Conservation (phyloP, 2,113 vertebrate species). For the Pelecanus crispus region DNA sequence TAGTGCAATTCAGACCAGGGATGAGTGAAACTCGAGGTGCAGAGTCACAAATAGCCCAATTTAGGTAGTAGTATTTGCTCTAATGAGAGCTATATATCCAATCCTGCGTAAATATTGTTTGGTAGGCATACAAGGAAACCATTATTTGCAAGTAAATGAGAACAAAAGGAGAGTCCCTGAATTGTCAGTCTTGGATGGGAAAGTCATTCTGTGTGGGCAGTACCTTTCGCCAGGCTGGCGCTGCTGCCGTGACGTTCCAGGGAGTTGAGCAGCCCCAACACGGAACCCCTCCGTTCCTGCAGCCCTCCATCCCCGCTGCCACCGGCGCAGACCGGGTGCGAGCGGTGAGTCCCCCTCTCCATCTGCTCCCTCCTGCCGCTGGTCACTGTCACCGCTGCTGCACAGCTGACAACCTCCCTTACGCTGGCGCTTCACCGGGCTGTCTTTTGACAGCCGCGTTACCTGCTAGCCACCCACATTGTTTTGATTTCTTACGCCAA, state of each 20-base stretch:
- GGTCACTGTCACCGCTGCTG: background rate
- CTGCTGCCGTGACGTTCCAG: background rate
- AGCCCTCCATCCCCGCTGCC: background rate
- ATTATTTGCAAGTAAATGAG: conserved; percentile 46
- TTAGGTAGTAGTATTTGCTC: conserved; percentile 65
- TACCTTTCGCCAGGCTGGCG: background rate
- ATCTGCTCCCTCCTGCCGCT: background rate
- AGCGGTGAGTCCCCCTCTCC: background rate
- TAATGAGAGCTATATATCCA: conserved; percentile 67
- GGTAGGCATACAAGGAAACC: conserved; percentile 1
- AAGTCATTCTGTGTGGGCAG: background rate
- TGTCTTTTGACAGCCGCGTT: background rate
- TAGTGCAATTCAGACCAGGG: conserved; percentile 67
- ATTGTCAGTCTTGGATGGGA: background rate
- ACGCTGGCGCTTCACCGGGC: background rate
- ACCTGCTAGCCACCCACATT: background rate
- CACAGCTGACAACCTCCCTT: background rate
- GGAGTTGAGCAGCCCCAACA: background rate
- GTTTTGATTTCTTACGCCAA: background rate
- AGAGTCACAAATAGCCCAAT: conserved; percentile 70
- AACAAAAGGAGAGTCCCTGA: conserved; percentile 32
- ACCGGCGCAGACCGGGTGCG: background rate
- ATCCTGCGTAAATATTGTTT: conserved; percentile 60
- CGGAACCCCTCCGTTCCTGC: background rate
- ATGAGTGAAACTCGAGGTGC: conserved; percentile 71